These are phyloP conservation scores for Mormyrus lacerda DNA, from an alignment of 2,113 vertebrate genomes.

Conservation along the genomic window DNA sequence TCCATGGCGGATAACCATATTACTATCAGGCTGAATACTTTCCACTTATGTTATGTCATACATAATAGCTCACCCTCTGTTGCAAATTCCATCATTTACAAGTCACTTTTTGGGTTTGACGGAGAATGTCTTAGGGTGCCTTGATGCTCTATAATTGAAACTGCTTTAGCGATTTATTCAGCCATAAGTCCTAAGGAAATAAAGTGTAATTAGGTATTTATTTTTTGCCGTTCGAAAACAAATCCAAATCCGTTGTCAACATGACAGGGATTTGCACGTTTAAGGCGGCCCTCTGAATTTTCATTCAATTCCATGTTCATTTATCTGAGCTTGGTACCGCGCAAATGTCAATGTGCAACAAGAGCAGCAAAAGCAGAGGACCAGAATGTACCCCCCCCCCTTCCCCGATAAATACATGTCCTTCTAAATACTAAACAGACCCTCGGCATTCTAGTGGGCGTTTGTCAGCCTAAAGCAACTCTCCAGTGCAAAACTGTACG, in stretches of 20 bases:
- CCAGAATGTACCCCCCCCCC: neutral
- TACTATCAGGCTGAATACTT: neutral
- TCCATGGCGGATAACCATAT: neutral
- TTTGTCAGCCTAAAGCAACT: neutral
- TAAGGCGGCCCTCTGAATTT: neutral
- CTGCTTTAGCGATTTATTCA: neutral
- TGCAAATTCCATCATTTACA: neutral
- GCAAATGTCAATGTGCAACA: neutral
- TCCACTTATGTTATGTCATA: neutral
- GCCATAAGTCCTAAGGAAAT: neutral
- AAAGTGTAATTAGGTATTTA: neutral
- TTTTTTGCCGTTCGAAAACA: neutral
- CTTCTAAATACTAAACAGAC: neutral
- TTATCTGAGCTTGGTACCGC: neutral
- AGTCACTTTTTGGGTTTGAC: neutral
- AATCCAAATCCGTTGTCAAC: neutral
- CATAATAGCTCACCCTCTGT: neutral
- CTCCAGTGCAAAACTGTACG: neutral
- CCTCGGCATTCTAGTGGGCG: neutral
- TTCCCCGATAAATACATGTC: neutral
- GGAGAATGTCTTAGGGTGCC: neutral
- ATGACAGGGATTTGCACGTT: neutral
- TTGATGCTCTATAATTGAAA: neutral
- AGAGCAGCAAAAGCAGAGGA: conserved; percentile 12
- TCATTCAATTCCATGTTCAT: neutral